These are phyloP conservation scores for Saguinus imperator DNA, from an alignment of 2,113 vertebrate species.

Conservation along the genomic window DNA sequence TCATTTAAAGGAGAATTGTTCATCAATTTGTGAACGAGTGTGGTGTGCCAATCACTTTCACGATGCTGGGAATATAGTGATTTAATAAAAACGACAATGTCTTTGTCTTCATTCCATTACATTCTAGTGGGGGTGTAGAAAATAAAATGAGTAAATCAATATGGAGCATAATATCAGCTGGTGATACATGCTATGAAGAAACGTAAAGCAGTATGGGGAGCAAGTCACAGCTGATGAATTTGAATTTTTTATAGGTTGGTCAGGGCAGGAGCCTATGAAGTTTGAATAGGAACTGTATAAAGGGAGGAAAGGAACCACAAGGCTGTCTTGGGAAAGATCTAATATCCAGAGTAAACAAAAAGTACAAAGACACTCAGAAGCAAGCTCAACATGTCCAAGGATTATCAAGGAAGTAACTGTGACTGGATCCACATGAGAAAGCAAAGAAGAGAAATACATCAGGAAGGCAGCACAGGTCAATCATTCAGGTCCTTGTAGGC, in stretches of 20 bases:
- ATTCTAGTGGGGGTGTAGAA: not conserved
- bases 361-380: not conserved
- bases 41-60: not conserved
- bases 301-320: not conserved
- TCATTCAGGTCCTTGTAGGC: not conserved
- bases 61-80: not conserved
- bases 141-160: not conserved
- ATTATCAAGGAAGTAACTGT: not conserved
- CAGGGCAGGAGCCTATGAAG: not conserved
- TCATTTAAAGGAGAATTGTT: not conserved
- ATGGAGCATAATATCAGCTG: not conserved
- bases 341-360: not conserved
- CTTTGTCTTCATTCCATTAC: not conserved
- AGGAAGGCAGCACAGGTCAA: not conserved
- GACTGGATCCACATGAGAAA: not conserved
- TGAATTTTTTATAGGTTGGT: not conserved
- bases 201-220: not conserved
- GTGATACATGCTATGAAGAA: not conserved
- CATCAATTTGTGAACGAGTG: not conserved
- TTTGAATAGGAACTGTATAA: not conserved
- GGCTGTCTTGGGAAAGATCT: not conserved
- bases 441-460: not conserved
- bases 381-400: not conserved
- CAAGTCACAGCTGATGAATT: not conserved
- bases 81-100: not conserved